phyloP scores from a whole-genome alignment of 2,888 invertebrate genomes.

The Koerneria pararmatus region DNA sequence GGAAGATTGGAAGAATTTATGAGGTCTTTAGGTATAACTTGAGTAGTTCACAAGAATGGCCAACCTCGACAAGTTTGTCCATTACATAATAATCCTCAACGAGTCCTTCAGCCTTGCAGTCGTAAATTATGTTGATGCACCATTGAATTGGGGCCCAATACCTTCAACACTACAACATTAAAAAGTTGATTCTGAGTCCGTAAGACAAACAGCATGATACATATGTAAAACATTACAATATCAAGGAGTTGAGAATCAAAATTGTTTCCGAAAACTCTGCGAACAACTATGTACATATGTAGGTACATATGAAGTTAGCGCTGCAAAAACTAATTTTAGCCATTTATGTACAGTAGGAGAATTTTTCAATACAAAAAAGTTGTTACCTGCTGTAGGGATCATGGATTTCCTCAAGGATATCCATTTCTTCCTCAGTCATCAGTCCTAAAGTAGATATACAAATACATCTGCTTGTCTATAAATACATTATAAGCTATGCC shows the following conservation, averaged over 20 bases:
- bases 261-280: too few relatives aligned
- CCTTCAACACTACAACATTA: conserved; percentile 19
- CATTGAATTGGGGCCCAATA: conserved; percentile 47
- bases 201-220: too few relatives aligned
- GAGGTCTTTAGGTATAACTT: not conserved
- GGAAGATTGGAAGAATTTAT: not conserved
- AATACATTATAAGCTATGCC: too few relatives aligned
- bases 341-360: too few relatives aligned
- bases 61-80: conserved; percentile 44
- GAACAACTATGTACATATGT: too few relatives aligned
- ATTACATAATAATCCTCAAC: conserved; percentile 47
- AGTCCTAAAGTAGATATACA: conserved; percentile 28
- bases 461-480: too few relatives aligned
- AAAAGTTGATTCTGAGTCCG: not conserved
- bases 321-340: too few relatives aligned
- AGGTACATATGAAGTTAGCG: too few relatives aligned
- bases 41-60: not conserved
- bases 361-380: too few relatives aligned
- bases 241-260: too few relatives aligned
- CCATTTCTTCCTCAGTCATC: conserved; percentile 44
- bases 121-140: conserved; percentile 40
- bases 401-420: conserved; percentile 43
- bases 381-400: conserved; percentile 43
- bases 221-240: too few relatives aligned
- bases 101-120: conserved; percentile 37